Base-by-base conservation (phyloP, 2,113 vertebrate species). In the Epinephelus lanceolatus region DNA sequence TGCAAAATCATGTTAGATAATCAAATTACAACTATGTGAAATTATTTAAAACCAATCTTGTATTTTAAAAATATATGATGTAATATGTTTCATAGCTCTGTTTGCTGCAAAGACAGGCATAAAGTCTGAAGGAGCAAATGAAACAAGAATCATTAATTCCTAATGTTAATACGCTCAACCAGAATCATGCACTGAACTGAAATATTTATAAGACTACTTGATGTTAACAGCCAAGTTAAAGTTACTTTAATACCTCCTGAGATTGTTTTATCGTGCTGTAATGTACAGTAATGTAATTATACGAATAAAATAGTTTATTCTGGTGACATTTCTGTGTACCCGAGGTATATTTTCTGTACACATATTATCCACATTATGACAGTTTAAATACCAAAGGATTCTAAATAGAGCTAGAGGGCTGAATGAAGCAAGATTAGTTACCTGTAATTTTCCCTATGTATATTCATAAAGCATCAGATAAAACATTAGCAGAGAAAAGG, bases 151-250 rank as follows among this genome's bases (percentile, higher is more conserved):
- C 1, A 56, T 53, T 11, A 0, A 76, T 86, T 78, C 27, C 13
- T 61, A 52, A 71, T 56, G 47, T 30, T 62, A 12, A 82, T 5
- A 53, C 21, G 14, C 30, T 37, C 19, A 55, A 3, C 3, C 63
- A 84, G 45, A 83, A 53, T 69, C 19, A 83, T 63, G 30, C 30
- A 33, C n/a, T 80, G 27, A 76, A 61, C 9, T 80, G 14, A 86
- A 83, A 63, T 76, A 45, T 62, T 78, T 17, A 53, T 40, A 71
- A 66, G 21, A 30, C 2, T 23, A 49, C 17, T 65, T 53, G 12
- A 33, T 70, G 6, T 72, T 76, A 66, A 57, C 33, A 78, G 59
- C 2, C n/a, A 56, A 18, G 13, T 57, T 40, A 23, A 57, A 21
- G 15, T 55, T 51, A 40, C 30, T 73, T 71, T 68, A 63, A 45